These are phyloP conservation scores for Coendou prehensilis DNA, from an alignment of 2,797 vertebrate genomes.

Conservation along the genomic window DNA sequence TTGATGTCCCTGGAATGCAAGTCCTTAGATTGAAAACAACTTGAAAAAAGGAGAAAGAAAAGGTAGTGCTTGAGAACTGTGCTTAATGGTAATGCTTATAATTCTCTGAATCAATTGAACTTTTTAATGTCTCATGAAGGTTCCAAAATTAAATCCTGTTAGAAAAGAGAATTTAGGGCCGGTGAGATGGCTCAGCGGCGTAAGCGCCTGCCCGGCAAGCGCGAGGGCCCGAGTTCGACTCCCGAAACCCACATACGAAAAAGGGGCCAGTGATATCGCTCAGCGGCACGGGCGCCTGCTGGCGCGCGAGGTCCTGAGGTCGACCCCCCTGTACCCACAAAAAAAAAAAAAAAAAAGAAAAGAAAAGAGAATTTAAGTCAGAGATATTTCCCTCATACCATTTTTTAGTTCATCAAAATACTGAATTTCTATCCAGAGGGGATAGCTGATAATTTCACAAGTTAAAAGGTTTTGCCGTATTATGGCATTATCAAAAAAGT, in stretches of 20 bases:
- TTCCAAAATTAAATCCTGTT: neutral
- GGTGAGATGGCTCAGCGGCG: no score
- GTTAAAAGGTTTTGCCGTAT: slow-evolving; percentile 58
- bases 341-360: no score
- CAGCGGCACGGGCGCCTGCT: no score
- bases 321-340: no score
- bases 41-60: neutral
- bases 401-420: slow-evolving; percentile 60
- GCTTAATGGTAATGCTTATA: neutral
- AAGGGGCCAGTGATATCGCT: no score
- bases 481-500: neutral
- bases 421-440: neutral
- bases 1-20: neutral
- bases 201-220: no score
- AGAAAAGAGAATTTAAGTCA: neutral
- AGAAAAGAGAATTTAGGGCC: no score
- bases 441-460: slow-evolving; percentile 48
- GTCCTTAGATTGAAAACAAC: neutral
- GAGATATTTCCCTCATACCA: neutral
- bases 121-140: slow-evolving; percentile 16
- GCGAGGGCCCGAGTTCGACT: no score
- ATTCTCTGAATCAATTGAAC: neutral
- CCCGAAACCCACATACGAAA: no score
- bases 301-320: no score
- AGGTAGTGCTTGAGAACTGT: neutral